Evolutionary conservation across 2,113 vertebrate genomes (phyloP), one percentile per base, ranked within the genome.

Genomic region (Lucifuga dentata): DNA sequence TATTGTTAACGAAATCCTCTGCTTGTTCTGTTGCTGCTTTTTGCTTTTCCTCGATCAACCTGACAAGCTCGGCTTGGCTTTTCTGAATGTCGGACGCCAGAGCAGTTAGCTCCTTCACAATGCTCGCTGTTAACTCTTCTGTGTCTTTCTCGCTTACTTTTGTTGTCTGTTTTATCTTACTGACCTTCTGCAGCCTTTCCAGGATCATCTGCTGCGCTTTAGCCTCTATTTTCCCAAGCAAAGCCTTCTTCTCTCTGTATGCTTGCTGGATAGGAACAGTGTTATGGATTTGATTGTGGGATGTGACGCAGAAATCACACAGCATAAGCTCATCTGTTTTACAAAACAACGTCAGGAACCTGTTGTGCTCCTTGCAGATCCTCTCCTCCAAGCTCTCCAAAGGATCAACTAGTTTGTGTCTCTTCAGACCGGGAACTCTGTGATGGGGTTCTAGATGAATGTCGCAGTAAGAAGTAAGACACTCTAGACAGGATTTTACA

Each of bases 401-500:
- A 10, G 88, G 87, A 0, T 74, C 40, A 0, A 82, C 8, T 43
- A 89, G 66, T 0, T n/a, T 88, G 81, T 89, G 87, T 53, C 59
- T 86, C 76, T 50, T 86, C 20, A 90, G 81, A 3, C 76, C 83
- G 11, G 60, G 16, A 2, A 51, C 86, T 49, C 44, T 62, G n/a
- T 59, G 61, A 50, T 90, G 90, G 38, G 84, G 83, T 59, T 86
- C 73, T 2, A 90, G 76, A 43, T 91, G 87, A 41, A 11, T 17
- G 0, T 33, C 0, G n/a, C 88, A 89, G 79, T 82, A 91, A 1
- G 88, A 88, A 1, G 68, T 62, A 50, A 69, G 64, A 68, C 87
- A 90, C 57, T 89, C 71, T 24, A 90, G 40, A 26, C 90, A 90
- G 52, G 86, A 86, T 45, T 79, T 86, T 33, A 86, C 38, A 0